Evolutionary conservation across 2,797 vertebrate species (phyloP).

Genomic region (Alca torda): DNA sequence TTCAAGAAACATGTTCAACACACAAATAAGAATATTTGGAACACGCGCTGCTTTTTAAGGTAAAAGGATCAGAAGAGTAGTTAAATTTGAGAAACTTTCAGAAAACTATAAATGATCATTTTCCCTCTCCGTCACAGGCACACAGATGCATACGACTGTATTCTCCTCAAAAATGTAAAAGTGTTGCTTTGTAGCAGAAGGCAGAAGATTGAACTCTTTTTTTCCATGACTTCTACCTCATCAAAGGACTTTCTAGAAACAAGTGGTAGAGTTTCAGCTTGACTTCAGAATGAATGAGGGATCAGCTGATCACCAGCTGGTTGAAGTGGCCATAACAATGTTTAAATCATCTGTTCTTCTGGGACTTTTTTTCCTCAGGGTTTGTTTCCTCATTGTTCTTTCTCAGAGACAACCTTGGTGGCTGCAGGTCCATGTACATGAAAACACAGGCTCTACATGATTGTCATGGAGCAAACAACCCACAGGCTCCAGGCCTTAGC

Average conservation of each 20-base stretch:
- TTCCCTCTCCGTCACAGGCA: not conserved
- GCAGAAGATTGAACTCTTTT: not conserved
- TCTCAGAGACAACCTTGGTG: not conserved
- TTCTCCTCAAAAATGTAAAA: not conserved
- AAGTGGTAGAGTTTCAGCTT: not conserved
- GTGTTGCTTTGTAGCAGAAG: not conserved
- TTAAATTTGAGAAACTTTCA: not conserved
- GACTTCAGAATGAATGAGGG: not conserved
- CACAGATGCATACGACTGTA: too few species aligned
- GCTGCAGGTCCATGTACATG: fast-evolving
- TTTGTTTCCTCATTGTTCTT: not conserved
- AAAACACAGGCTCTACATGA: not conserved
- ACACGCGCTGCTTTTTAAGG: not conserved
- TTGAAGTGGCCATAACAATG: not conserved
- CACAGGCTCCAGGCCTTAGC: not conserved
- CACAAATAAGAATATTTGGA: not conserved
- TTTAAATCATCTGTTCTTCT: not conserved
- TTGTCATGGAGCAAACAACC: not conserved
- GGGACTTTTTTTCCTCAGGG: not conserved
- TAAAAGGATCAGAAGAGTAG: not conserved
- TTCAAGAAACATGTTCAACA: not conserved
- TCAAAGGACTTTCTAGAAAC: not conserved
- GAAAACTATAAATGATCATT: not conserved
- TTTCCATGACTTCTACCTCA: not conserved
- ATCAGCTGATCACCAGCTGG: not conserved